A percentile compares a stretch with the other conserved stretches of the same genome.
Evolutionary conservation across 64 coral and sea anemone genomes (phyloP).

Genomic region (Pocillopora verrucosa): DNA sequence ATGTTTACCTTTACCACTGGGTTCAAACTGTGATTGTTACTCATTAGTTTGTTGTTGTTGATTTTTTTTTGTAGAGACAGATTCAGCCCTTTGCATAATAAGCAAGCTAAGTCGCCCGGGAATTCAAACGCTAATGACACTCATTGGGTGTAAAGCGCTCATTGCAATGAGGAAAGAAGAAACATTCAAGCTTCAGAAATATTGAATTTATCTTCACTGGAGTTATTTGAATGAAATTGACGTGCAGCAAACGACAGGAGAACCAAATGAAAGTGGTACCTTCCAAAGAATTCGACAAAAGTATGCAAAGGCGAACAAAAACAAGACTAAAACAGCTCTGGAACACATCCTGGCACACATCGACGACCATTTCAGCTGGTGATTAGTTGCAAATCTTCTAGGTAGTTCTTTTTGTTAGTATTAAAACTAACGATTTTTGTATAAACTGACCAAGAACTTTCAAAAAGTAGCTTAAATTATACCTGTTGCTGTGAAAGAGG

Average conservation of each 20-base stretch:
- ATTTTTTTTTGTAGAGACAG: conserved; percentile 6
- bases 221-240: background rate
- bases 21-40: background rate
- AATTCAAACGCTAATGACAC: background rate
- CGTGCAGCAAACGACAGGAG: background rate
- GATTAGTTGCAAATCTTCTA: background rate
- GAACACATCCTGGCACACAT: background rate
- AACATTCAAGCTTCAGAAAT: background rate
- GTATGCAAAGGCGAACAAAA: background rate
- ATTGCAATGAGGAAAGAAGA: background rate
- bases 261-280: background rate
- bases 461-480: conserved; percentile 6
- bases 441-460: background rate
- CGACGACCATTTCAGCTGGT: background rate
- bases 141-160: conserved; percentile 14
- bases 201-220: background rate
- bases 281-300: background rate
- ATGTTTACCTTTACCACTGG: background rate
- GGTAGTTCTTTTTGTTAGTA: background rate
- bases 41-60: background rate
- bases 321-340: background rate
- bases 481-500: conserved; percentile 2
- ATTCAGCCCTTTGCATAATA: background rate
- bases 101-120: background rate
- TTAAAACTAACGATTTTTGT: background rate